Percentiles rank a stretch among this genome's conserved stretches.
These are phyloP conservation scores for Puntigrus tetrazona DNA, from an alignment of 2,113 vertebrate species.

Conservation along the genomic window DNA sequence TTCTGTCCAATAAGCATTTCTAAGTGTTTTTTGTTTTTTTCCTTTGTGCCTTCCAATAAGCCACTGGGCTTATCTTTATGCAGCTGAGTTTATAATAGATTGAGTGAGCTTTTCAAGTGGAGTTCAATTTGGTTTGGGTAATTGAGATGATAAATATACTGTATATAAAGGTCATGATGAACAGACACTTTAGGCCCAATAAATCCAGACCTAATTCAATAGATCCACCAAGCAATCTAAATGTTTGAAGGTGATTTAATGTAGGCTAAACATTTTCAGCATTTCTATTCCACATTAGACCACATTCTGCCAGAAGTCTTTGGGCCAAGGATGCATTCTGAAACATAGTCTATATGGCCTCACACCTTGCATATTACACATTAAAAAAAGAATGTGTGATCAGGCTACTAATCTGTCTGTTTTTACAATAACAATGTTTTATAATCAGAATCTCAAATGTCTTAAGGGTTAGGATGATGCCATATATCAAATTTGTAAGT, in stretches of 20 bases:
- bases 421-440: slow-evolving; percentile 14
- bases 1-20: neutral
- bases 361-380: slow-evolving; percentile 12
- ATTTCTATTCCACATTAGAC: neutral
- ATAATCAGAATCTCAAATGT: slow-evolving; percentile 9
- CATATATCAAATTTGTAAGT: slow-evolving; percentile 19
- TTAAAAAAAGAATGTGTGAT: neutral
- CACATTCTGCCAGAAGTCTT: slow-evolving; percentile 1
- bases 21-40: neutral
- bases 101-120: too few relatives aligned
- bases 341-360: neutral
- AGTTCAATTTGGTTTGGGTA: too few relatives aligned
- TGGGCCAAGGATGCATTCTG: slow-evolving; percentile 18
- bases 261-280: neutral
- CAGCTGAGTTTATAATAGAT: too few relatives aligned
- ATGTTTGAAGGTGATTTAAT: neutral
- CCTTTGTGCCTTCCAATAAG: neutral
- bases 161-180: neutral
- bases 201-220: slow-evolving; percentile 3
- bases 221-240: neutral
- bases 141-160: neutral
- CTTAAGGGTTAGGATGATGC: neutral
- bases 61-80: neutral
- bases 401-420: neutral
- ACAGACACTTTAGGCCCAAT: neutral